phyloP scores from a whole-genome alignment of 2,797 vertebrate genomes.

The Melanotaenia boesemani region DNA sequence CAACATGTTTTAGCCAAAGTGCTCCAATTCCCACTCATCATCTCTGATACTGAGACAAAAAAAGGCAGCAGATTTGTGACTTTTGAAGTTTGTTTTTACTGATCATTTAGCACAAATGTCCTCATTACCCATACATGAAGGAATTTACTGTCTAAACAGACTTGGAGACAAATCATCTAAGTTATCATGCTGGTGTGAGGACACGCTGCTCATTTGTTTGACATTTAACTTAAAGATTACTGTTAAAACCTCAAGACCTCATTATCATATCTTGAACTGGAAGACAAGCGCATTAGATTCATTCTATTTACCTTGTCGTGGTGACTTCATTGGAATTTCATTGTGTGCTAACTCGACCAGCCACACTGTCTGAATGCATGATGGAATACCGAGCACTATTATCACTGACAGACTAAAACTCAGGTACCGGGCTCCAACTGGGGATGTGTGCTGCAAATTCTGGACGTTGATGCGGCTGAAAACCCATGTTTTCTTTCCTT shows the following conservation, averaged over 20 bases:
- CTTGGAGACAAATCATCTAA: slow-evolving; percentile 23
- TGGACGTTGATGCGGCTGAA: too few species aligned
- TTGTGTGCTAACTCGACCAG: slow-evolving; percentile 35
- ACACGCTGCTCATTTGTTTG: slow-evolving; percentile 46
- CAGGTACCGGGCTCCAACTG: slow-evolving; percentile 28
- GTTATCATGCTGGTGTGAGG: slow-evolving; percentile 44
- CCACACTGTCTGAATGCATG: slow-evolving; percentile 36
- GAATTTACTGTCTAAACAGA: slow-evolving; percentile 12
- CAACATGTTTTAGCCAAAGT: slow-evolving; percentile 42
- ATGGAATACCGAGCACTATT: slow-evolving; percentile 38
- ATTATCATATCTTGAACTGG: slow-evolving; percentile 52
- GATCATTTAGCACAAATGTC: slow-evolving; percentile 12
- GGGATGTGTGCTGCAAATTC: slow-evolving; percentile 22
- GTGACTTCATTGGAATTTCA: slow-evolving; percentile 46
- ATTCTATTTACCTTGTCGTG: slow-evolving; percentile 56
- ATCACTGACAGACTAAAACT: slow-evolving; percentile 37
- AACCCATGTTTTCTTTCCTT: slow-evolving; percentile 31
- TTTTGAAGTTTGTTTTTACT: slow-evolving; percentile 16
- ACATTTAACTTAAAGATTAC: slow-evolving; percentile 59
- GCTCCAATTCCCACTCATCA: slow-evolving; percentile 42
- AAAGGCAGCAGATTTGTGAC: slow-evolving; percentile 21
- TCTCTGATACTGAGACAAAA: slow-evolving; percentile 41
- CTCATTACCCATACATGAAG: slow-evolving; percentile 13
- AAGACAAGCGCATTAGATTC: slow-evolving; percentile 53
- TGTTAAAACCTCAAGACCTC: slow-evolving; percentile 48